phyloP scores from a whole-genome alignment of 2,113 vertebrate species.

The Periophthalmus modestus region DNA sequence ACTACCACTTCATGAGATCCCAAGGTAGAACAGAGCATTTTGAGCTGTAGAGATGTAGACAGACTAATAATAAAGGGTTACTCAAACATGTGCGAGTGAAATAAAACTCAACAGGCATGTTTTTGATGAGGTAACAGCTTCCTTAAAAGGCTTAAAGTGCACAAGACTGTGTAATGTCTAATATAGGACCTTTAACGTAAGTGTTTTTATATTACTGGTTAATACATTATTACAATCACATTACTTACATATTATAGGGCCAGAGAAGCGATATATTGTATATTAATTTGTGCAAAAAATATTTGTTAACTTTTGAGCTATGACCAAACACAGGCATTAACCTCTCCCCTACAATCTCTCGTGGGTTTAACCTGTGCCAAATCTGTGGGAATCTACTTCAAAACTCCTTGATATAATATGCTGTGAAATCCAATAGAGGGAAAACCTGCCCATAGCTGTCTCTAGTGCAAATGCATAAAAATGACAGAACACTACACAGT shows the following conservation, averaged over 20 bases:
- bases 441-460: neutral
- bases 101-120: too few species aligned
- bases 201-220: neutral
- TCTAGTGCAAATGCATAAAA: conserved; percentile 13
- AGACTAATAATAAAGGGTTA: too few species aligned
- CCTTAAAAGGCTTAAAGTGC: too few species aligned
- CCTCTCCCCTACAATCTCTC: neutral
- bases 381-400: neutral
- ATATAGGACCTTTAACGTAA: too few species aligned
- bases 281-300: neutral
- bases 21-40: too few species aligned
- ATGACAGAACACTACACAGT: neutral
- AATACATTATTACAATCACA: neutral
- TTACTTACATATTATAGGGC: too few species aligned
- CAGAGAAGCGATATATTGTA: neutral
- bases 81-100: too few species aligned
- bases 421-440: conserved; percentile 9
- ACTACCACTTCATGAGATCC: too few species aligned
- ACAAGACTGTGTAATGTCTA: too few species aligned
- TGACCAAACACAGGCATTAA: neutral
- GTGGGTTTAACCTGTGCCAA: neutral
- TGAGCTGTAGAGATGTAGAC: too few species aligned
- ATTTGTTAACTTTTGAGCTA: neutral
- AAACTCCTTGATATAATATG: neutral
- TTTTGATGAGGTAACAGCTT: too few species aligned